Conservation (phyloP, 2,888 invertebrate genomes). For the Drosophila niveifrons region DNA sequence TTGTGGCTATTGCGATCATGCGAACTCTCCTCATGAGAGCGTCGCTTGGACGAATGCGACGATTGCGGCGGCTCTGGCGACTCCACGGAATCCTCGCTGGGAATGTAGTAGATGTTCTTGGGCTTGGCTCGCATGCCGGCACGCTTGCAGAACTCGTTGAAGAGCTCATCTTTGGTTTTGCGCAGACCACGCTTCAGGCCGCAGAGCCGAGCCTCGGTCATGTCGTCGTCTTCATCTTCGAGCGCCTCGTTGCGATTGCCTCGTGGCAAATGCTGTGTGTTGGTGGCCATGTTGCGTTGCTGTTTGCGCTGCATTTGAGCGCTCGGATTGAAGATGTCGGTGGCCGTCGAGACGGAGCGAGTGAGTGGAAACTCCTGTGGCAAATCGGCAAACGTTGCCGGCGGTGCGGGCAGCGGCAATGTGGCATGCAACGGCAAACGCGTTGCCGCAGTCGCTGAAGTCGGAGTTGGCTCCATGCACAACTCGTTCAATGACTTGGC, state of each 20-base stretch:
- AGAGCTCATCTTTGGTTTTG: slow-evolving; percentile 85
- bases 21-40: background rate
- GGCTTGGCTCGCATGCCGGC: slow-evolving; percentile 84
- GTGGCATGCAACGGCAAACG: slow-evolving; percentile 34
- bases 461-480: slow-evolving; percentile 78
- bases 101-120: slow-evolving; percentile 85
- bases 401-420: slow-evolving; percentile 23
- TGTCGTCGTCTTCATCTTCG: slow-evolving; percentile 41
- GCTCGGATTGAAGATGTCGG: slow-evolving; percentile 78
- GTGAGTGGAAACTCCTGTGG: slow-evolving; percentile 84
- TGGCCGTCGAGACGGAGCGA: slow-evolving; percentile 85
- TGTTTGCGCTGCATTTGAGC: slow-evolving; percentile 51
- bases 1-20: slow-evolving; percentile 12
- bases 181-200: slow-evolving; percentile 83
- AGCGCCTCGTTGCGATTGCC: background rate
- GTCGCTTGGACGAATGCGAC: background rate
- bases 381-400: slow-evolving; percentile 62
- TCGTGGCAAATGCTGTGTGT: slow-evolving; percentile 55
- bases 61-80: background rate
- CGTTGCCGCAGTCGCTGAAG: background rate
- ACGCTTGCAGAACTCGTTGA: slow-evolving; percentile 84
- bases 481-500: slow-evolving; percentile 85
- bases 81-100: slow-evolving; percentile 62
- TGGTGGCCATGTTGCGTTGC: slow-evolving; percentile 79
- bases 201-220: slow-evolving; percentile 69